Base-by-base conservation (phyloP, 2,113 vertebrate species). In the Stigmatopora nigra region DNA sequence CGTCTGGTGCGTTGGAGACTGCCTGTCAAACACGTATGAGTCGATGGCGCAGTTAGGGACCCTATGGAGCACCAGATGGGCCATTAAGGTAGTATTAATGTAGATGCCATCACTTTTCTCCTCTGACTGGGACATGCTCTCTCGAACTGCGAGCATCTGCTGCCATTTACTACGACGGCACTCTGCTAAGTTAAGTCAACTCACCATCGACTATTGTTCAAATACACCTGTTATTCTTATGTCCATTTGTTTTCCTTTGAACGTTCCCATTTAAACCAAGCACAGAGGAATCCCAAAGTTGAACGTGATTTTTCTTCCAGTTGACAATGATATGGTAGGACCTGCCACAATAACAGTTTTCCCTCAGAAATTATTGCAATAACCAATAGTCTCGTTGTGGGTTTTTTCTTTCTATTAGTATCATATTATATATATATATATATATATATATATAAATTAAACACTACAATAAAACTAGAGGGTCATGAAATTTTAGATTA, bases 31-130 rank as follows among this genome's bases (percentile, higher is more conserved):
- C 92, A 95, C 93, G 94, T 95, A 93, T 93, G 94, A 97, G 95
- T 97, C 95, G 94, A 94, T 94, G 93, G 92, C 93, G 93, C 92
- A 96, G 95, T 93, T 89, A 94, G 94, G 93, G 96, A 95, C 94
- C 95, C 95, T 97, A 97, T 92, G 92, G 96, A 98, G 95, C 90
- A 92, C 94, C 97, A 99, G 97, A 99, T 99, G 97, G 97, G 94
- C 96, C 94, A 98, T 99, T 99, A 99, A 98, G 96, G 94, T 97
- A 95, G 96, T 98, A 99, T 98, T 98, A 98, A 98, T 97, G 95
- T 98, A 94, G 95, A 99, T 97, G 95, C 95, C 94, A 98, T 96
- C 93, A 94, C 94, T 97, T 96, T 94, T 95, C 95, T 94, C 92
- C 93, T 94, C 94, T 98, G 95, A 95, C 96, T 98, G 94, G 95